Evolutionary conservation across 2,113 vertebrate genomes (phyloP).

Genomic region (Mastomys coucha): DNA sequence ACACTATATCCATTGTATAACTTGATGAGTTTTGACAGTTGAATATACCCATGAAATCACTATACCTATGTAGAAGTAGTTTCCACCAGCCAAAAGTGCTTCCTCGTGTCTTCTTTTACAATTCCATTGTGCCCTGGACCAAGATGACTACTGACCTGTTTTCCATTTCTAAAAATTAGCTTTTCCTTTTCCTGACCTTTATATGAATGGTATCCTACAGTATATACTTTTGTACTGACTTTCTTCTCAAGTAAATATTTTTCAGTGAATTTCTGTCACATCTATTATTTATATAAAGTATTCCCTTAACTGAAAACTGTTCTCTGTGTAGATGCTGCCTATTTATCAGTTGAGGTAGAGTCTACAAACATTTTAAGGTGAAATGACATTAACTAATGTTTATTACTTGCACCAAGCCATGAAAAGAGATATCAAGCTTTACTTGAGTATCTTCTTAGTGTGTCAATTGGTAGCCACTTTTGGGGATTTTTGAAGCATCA

Average conservation of each 20-base stretch:
- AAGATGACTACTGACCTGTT: conserved; percentile 17
- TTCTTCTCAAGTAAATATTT: conserved; percentile 49
- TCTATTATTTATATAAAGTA: conserved; percentile 40
- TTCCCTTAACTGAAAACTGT: conserved; percentile 4
- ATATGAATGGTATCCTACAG: conserved; percentile 7
- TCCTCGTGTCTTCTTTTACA: not conserved
- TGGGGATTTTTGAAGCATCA: conserved; percentile 12
- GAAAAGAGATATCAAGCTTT: conserved; percentile 33
- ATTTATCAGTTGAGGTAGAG: not conserved
- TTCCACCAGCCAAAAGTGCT: not conserved
- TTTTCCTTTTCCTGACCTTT: conserved; percentile 7
- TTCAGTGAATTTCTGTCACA: conserved; percentile 37
- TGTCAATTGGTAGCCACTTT: conserved; percentile 4
- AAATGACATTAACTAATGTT: conserved; percentile 37
- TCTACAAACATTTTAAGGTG: conserved; percentile 41
- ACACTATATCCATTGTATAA: not conserved
- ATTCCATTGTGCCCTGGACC: not conserved
- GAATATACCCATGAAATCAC: not conserved
- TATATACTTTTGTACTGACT: not conserved
- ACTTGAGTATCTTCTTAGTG: conserved; percentile 45
- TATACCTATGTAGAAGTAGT: not conserved
- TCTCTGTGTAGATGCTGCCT: not conserved
- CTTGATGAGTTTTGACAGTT: conserved; percentile 37
- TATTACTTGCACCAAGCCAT: conserved; percentile 32
- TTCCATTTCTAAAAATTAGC: conserved; percentile 31